Conservation (phyloP, 2,888 invertebrate species). For the Cacoxenus indagator region DNA sequence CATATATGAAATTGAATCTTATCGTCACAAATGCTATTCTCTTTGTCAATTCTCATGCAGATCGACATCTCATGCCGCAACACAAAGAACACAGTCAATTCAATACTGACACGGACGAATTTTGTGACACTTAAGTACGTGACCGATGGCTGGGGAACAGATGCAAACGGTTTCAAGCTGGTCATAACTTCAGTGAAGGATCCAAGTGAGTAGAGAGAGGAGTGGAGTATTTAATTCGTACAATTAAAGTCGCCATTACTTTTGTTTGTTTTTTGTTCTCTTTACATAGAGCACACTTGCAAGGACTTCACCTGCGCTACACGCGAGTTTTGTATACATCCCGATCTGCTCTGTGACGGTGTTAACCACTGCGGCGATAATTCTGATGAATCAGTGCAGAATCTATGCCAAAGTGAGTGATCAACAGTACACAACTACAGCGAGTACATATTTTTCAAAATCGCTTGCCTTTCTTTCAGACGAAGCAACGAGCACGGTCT, state of each 20-base stretch:
- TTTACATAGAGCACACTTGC: slow-evolving; percentile 82
- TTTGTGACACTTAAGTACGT: slow-evolving; percentile 94
- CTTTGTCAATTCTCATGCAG: slow-evolving; percentile 71
- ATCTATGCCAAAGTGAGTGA: slow-evolving; percentile 87
- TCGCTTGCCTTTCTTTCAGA: slow-evolving; percentile 70
- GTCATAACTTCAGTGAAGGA: slow-evolving; percentile 95
- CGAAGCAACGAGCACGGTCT: slow-evolving; percentile 76
- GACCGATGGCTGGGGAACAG: slow-evolving; percentile 93
- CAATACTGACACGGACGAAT: slow-evolving; percentile 92
- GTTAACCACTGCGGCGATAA: slow-evolving; percentile 95
- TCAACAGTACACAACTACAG: not conserved
- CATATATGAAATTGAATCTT: too few relatives aligned
- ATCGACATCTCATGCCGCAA: slow-evolving; percentile 92
- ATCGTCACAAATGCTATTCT: not conserved
- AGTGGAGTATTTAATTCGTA: not conserved
- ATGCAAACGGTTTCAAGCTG: slow-evolving; percentile 91
- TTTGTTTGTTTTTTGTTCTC: slow-evolving; percentile 14
- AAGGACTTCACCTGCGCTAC: slow-evolving; percentile 90
- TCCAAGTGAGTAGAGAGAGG: slow-evolving; percentile 81
- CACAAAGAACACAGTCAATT: slow-evolving; percentile 89
- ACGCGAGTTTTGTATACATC: slow-evolving; percentile 92
- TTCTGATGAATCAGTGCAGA: slow-evolving; percentile 89
- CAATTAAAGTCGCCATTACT: too few relatives aligned
- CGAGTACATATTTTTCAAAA: too few relatives aligned
- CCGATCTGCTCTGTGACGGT: slow-evolving; percentile 91